A percentile compares a stretch with the other conserved stretches of the same genome.
phyloP scores from a whole-genome alignment of 1,140 invertebrate genomes.

The Drosophila cardini region DNA sequence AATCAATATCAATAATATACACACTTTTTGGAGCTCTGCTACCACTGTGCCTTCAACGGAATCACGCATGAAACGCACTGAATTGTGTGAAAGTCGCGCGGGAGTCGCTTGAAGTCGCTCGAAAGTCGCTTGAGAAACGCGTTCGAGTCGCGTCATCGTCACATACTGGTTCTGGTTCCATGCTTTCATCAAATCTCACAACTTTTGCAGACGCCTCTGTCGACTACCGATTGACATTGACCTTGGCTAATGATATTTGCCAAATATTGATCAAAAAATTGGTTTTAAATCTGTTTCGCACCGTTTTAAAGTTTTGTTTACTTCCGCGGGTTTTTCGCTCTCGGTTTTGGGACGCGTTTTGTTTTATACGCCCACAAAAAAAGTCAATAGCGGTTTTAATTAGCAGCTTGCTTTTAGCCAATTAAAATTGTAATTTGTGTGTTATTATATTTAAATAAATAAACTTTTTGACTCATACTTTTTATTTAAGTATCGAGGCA shows the following conservation, averaged over 20 bases:
- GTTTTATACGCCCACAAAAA: constrained; percentile 27
- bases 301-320: constrained; percentile 58
- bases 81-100: background rate
- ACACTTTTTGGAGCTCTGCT: too few relatives aligned
- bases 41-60: constrained; percentile 19
- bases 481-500: background rate
- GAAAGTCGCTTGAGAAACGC: constrained; percentile 4
- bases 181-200: constrained; percentile 16
- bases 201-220: constrained; percentile 28
- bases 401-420: constrained; percentile 9
- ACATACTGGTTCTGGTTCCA: constrained; percentile 30
- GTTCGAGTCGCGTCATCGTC: background rate
- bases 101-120: background rate
- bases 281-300: constrained; percentile 60
- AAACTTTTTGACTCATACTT: background rate
- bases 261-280: constrained; percentile 47
- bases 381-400: constrained; percentile 52
- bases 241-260: constrained; percentile 59
- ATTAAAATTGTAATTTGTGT: constrained; percentile 1
- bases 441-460: constrained; percentile 24
- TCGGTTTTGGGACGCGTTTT: constrained; percentile 21
- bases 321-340: constrained; percentile 65
- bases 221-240: constrained; percentile 60
- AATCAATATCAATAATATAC: too few relatives aligned
- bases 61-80: constrained; percentile 35